Evolutionary conservation across 2,888 invertebrate species (phyloP).

Genomic region (Nysson spinosus): DNA sequence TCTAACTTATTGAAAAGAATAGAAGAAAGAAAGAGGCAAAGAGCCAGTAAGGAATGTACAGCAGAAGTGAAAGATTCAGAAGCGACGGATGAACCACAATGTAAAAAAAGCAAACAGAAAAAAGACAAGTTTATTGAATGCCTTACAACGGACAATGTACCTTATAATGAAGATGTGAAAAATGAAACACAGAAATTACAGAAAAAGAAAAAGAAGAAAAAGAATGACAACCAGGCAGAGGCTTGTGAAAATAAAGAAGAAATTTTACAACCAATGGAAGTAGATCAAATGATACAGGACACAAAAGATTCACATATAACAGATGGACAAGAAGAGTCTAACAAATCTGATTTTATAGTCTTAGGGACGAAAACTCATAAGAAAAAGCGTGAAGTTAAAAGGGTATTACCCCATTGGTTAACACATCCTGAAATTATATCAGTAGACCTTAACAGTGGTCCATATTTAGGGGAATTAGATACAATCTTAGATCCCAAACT

Average conservation of each 20-base stretch:
- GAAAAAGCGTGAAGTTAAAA: constrained; percentile 79
- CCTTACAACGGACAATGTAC: background rate
- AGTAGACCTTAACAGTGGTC: constrained; percentile 82
- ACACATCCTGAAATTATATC: constrained; percentile 88
- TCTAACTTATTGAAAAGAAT: constrained; percentile 63
- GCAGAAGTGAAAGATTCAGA: constrained; percentile 3
- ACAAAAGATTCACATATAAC: constrained; percentile 1
- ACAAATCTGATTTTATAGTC: constrained; percentile 66
- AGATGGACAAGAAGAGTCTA: constrained; percentile 1
- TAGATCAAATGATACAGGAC: background rate
- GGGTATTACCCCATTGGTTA: constrained; percentile 93
- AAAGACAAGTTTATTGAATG: constrained; percentile 3
- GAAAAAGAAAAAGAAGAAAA: constrained; percentile 27
- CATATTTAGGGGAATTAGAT: constrained; percentile 77
- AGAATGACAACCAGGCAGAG: background rate
- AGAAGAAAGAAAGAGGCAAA: constrained; percentile 66
- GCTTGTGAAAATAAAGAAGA: background rate
- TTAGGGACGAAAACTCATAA: constrained; percentile 74
- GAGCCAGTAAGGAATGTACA: constrained; percentile 31
- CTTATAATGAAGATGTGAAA: background rate
- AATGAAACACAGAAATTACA: background rate
- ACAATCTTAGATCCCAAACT: constrained; percentile 82
- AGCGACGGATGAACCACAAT: background rate
- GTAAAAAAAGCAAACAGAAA: constrained; percentile 41
- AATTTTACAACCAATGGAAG: background rate